These are phyloP conservation scores for Echinops telfairi DNA, from an alignment of 2,113 vertebrate species.

Conservation along the genomic window DNA sequence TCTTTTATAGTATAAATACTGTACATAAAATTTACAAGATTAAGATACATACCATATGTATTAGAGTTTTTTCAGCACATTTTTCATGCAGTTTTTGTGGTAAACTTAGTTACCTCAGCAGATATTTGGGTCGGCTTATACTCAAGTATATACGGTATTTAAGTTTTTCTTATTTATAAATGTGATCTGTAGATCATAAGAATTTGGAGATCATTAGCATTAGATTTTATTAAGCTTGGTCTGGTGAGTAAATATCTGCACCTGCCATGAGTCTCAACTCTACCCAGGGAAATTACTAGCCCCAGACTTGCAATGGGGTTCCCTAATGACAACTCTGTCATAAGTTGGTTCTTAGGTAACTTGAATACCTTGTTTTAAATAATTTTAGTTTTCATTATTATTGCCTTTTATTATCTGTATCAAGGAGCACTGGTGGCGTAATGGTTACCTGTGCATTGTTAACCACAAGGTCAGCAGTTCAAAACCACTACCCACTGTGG, in stretches of 20 bases:
- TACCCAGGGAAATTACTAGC: not conserved
- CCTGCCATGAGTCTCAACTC: not conserved
- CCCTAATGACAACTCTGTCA: not conserved
- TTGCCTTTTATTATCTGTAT: not conserved
- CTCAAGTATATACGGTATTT: not conserved
- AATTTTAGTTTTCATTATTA: not conserved
- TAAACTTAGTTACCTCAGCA: no score
- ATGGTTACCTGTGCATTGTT: no score
- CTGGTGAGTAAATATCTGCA: not conserved
- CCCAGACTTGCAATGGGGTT: not conserved
- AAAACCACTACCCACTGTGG: no score
- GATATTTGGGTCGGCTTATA: not conserved
- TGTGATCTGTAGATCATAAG: not conserved
- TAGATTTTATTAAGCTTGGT: constrained; percentile 17
- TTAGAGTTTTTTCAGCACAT: no score
- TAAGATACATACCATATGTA: no score
- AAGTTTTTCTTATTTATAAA: constrained; percentile 29
- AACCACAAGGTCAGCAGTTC: no score
- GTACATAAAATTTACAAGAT: not conserved
- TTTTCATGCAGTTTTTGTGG: no score
- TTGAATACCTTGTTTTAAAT: not conserved
- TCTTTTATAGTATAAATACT: constrained; percentile 19
- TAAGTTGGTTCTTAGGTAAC: not conserved
- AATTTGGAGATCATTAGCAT: not conserved
- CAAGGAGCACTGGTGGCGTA: no score